These are phyloP conservation scores for Lathronympha strigana DNA, from an alignment of 2,888 invertebrate species.

Conservation along the genomic window DNA sequence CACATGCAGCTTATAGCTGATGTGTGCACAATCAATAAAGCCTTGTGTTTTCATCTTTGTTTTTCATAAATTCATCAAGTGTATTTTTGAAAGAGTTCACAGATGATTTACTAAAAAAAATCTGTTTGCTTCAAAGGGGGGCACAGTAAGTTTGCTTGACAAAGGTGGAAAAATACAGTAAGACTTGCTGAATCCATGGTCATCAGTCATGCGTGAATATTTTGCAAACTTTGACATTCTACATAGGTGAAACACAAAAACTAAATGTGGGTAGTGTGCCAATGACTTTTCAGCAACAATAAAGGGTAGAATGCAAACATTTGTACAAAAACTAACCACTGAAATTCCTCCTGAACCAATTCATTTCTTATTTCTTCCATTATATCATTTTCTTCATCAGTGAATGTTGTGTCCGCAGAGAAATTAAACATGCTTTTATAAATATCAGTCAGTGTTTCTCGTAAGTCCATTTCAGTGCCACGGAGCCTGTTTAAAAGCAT, in stretches of 20 bases:
- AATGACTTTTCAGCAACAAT: neutral
- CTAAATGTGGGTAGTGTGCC: constrained; percentile 1
- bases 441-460: constrained; percentile 63
- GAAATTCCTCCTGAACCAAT: constrained; percentile 72
- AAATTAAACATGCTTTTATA: constrained; percentile 68
- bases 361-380: constrained; percentile 71
- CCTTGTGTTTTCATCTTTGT: too few species aligned
- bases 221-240: too few species aligned
- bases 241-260: neutral
- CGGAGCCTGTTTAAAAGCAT: constrained; percentile 69
- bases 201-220: too few species aligned
- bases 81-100: too few species aligned
- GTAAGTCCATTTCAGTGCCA: constrained; percentile 62
- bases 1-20: too few species aligned
- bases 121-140: too few species aligned
- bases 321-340: constrained; percentile 60
- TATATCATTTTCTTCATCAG: constrained; percentile 66
- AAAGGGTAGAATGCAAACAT: neutral
- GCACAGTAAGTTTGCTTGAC: too few species aligned
- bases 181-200: too few species aligned
- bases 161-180: too few species aligned
- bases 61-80: too few species aligned
- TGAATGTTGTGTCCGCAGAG: constrained; percentile 49
- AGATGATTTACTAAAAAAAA: too few species aligned
- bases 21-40: too few species aligned